These are phyloP conservation scores for Peromyscus attwateri DNA, from an alignment of 2,797 vertebrate genomes.

Conservation along the genomic window DNA sequence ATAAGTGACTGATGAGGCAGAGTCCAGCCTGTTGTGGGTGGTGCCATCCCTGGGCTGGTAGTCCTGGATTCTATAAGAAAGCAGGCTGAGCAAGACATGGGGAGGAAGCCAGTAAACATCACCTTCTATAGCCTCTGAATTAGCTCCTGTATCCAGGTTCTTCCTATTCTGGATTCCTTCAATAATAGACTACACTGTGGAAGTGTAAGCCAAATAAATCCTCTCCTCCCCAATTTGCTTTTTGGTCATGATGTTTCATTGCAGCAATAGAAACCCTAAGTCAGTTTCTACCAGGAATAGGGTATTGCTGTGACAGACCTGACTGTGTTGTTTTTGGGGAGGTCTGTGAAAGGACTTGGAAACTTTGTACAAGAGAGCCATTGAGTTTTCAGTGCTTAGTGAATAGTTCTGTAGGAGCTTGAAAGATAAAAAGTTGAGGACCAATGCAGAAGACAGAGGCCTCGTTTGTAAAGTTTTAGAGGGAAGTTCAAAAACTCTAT, in stretches of 20 bases:
- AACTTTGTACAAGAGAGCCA: not conserved
- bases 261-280: not conserved
- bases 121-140: not conserved
- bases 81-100: not conserved
- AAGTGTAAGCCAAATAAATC: too few relatives aligned
- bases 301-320: not conserved
- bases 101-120: not conserved
- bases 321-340: not conserved
- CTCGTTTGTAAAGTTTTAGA: not conserved
- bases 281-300: not conserved
- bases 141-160: too few relatives aligned
- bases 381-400: not conserved
- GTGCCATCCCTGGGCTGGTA: too few relatives aligned
- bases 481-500: not conserved
- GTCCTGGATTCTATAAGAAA: too few relatives aligned
- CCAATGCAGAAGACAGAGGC: not conserved
- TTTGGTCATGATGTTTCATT: too few relatives aligned
- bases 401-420: not conserved
- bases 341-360: not conserved
- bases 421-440: not conserved
- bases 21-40: not conserved
- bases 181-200: too few relatives aligned
- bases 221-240: too few relatives aligned
- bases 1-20: not conserved
- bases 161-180: too few relatives aligned